Conservation (phyloP, 2,797 vertebrate genomes). For the Scleropages formosus region DNA sequence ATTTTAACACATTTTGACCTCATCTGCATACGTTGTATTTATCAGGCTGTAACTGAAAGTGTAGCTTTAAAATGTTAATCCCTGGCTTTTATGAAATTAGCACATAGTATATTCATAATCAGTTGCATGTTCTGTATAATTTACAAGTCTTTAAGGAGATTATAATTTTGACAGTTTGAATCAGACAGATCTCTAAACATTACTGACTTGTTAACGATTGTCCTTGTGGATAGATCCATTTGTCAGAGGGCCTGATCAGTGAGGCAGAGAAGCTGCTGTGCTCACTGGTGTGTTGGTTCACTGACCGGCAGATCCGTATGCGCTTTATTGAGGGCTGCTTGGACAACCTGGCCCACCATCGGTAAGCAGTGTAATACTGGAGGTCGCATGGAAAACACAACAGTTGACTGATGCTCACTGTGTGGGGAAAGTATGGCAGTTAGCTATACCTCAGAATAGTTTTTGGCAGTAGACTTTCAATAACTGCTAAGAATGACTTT, state of each 20-base stretch:
- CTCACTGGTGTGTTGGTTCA: slow-evolving; percentile 98
- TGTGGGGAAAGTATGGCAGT: background rate
- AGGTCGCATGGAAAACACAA: background rate
- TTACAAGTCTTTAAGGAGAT: too few relatives aligned
- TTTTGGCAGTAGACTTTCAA: background rate
- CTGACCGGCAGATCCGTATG: slow-evolving; percentile 97
- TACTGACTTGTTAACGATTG: background rate
- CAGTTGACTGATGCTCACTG: background rate
- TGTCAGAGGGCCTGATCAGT: slow-evolving; percentile 95
- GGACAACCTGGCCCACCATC: slow-evolving; percentile 95
- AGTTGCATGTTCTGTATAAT: too few relatives aligned
- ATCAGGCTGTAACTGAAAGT: too few relatives aligned
- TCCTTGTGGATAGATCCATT: slow-evolving; percentile 77
- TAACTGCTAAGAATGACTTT: too few relatives aligned
- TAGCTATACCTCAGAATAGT: background rate
- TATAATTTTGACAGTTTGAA: background rate
- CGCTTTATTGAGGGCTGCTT: slow-evolving; percentile 98
- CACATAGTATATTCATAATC: too few relatives aligned
- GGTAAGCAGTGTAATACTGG: slow-evolving; percentile 65
- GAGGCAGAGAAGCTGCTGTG: slow-evolving; percentile 98
- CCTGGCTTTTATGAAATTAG: too few relatives aligned
- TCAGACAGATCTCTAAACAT: background rate
- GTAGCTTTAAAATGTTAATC: too few relatives aligned
- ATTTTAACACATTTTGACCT: too few relatives aligned
- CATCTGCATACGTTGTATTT: too few relatives aligned